phyloP scores from a whole-genome alignment of 2,888 invertebrate species.

The Conops quadrifasciatus region DNA sequence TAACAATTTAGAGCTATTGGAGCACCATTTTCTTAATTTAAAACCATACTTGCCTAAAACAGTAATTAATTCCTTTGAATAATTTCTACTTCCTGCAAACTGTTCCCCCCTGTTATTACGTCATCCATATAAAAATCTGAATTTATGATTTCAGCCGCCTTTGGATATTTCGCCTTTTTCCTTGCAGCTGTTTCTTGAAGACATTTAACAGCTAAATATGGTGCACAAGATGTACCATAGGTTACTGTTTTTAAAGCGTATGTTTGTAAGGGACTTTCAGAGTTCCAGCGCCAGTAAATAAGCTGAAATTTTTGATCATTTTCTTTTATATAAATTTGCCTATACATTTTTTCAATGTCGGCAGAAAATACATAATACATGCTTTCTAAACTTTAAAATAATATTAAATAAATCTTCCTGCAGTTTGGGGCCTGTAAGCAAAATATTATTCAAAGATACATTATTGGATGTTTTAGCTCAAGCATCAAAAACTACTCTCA shows the following conservation, averaged over 20 bases:
- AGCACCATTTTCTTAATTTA: slow-evolving; percentile 20
- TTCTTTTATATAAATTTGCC: not conserved
- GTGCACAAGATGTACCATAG: slow-evolving; percentile 33
- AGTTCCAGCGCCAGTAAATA: slow-evolving; percentile 2
- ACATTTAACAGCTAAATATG: slow-evolving; percentile 40
- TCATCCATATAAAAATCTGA: slow-evolving; percentile 44
- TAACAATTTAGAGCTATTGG: slow-evolving; percentile 4
- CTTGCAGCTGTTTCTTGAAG: slow-evolving; percentile 40
- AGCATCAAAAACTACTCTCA: too few species aligned
- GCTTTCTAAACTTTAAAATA: not conserved
- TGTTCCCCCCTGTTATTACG: slow-evolving; percentile 15
- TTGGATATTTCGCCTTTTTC: slow-evolving; percentile 43
- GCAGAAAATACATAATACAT: not conserved
- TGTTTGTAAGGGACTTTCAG: not conserved
- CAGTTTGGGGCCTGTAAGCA: not conserved
- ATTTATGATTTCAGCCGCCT: slow-evolving; percentile 36
- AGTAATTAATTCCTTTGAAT: slow-evolving; percentile 1
- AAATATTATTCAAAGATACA: not conserved
- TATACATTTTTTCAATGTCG: not conserved
- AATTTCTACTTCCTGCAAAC: not conserved
- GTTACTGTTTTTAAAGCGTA: slow-evolving; percentile 39
- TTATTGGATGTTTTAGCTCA: not conserved
- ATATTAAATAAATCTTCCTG: not conserved
- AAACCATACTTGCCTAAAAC: slow-evolving; percentile 13
- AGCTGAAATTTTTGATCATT: not conserved